Conservation (phyloP, 1,140 invertebrate genomes). For the Muscidifurax raptorellus region DNA sequence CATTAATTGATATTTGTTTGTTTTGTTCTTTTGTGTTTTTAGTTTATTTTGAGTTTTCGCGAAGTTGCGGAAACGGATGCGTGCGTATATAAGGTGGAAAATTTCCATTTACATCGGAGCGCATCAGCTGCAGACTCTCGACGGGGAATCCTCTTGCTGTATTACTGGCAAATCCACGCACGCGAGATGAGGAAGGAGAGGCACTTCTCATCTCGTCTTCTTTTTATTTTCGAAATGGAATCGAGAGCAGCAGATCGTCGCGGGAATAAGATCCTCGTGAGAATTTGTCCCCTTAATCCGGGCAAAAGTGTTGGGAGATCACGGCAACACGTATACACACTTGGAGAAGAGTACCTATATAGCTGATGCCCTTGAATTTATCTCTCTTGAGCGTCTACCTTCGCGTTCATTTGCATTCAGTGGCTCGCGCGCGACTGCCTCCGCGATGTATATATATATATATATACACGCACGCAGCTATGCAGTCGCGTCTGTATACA, state of each 20-base stretch:
- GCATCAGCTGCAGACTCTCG: constrained; percentile 24
- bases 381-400: neutral
- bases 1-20: too few species aligned
- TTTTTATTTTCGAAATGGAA: constrained; percentile 46
- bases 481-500: neutral
- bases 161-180: too few species aligned
- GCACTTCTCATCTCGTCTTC: neutral
- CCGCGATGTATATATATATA: too few species aligned
- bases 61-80: constrained; percentile 43
- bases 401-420: constrained; percentile 36
- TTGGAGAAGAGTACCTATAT: neutral
- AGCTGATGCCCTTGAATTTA: constrained; percentile 38
- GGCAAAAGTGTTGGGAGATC: constrained; percentile 38
- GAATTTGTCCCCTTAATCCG: constrained; percentile 52
- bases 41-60: constrained; percentile 44
- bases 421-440: neutral
- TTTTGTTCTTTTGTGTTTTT: constrained; percentile 33
- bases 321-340: neutral
- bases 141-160: constrained; percentile 50
- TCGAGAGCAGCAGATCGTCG: constrained; percentile 49
- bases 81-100: constrained; percentile 23
- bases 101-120: constrained; percentile 51
- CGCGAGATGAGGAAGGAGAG: constrained; percentile 38
- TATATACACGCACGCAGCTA: neutral
- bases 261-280: constrained; percentile 53